Evolutionary conservation across 92 coral and sea anemone genomes (phyloP).

Genomic region (Hydrozoanthus gracilis): DNA sequence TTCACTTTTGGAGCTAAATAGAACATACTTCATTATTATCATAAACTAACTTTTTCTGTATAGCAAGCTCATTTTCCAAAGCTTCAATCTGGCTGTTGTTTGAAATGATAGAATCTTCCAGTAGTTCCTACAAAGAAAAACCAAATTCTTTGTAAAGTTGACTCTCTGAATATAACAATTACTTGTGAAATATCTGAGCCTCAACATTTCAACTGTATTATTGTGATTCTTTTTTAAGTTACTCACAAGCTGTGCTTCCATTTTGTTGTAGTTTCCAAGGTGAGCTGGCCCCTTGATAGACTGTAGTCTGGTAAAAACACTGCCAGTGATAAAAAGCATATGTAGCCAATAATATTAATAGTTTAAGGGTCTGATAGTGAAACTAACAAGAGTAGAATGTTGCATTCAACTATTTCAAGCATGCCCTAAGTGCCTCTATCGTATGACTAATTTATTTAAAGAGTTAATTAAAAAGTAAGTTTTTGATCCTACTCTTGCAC

Average conservation of each 20-base stretch:
- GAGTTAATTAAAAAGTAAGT: too few species aligned
- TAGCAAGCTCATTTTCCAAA: conserved; percentile 79
- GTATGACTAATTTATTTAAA: too few species aligned
- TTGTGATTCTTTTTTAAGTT: background rate
- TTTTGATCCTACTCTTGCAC: too few species aligned
- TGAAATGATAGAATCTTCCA: conserved; percentile 69
- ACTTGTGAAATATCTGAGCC: too few species aligned
- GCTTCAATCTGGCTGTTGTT: conserved; percentile 69
- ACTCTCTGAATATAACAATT: too few species aligned
- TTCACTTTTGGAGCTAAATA: background rate
- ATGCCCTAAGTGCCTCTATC: too few species aligned
- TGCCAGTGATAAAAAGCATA: background rate
- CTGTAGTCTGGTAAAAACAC: conserved; percentile 69
- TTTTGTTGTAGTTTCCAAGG: conserved; percentile 68
- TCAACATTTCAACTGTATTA: background rate
- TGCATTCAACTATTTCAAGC: too few species aligned
- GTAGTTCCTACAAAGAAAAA: conserved; percentile 58
- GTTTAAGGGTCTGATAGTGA: too few species aligned
- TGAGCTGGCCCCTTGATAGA: conserved; percentile 75
- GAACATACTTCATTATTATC: background rate
- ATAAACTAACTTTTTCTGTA: conserved; percentile 71
- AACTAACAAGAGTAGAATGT: too few species aligned
- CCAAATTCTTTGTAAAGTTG: background rate
- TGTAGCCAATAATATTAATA: too few species aligned
- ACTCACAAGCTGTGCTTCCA: conserved; percentile 84